A percentile compares a stretch with the other conserved stretches of the same genome.
These are phyloP conservation scores for Nephotettix cincticeps DNA, from an alignment of 1,140 invertebrate genomes.

Conservation along the genomic window DNA sequence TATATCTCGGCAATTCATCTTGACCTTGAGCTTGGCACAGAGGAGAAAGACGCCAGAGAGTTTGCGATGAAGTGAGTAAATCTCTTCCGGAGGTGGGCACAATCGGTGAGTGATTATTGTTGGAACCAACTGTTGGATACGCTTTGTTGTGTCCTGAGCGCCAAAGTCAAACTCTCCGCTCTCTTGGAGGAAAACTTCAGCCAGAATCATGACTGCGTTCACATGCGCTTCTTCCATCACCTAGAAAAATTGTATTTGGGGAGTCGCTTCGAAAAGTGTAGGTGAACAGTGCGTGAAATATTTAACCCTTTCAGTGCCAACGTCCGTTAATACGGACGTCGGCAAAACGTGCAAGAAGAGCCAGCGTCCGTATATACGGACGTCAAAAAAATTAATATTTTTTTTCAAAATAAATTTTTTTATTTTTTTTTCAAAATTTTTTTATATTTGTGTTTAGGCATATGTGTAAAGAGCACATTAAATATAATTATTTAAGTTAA, in stretches of 20 bases:
- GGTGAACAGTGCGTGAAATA: too few species aligned
- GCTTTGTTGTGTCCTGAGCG: slow-evolving; percentile 71
- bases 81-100: slow-evolving; percentile 97
- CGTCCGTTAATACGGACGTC: too few species aligned
- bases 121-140: slow-evolving; percentile 84
- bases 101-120: slow-evolving; percentile 93
- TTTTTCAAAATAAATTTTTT: too few species aligned
- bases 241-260: slow-evolving; percentile 56
- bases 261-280: too few species aligned
- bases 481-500: too few species aligned
- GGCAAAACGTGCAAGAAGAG: too few species aligned
- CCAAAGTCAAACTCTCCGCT: slow-evolving; percentile 85
- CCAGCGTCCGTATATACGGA: too few species aligned
- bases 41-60: slow-evolving; percentile 95
- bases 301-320: too few species aligned
- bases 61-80: slow-evolving; percentile 97
- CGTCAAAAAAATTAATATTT: too few species aligned
- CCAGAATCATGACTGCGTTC: slow-evolving; percentile 93
- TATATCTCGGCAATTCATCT: slow-evolving; percentile 81
- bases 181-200: slow-evolving; percentile 81
- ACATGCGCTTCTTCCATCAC: slow-evolving; percentile 93
- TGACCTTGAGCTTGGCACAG: slow-evolving; percentile 86
- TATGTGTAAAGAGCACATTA: too few species aligned
- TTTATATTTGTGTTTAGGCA: too few species aligned
- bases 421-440: too few species aligned